These are phyloP conservation scores for Potorous gilbertii DNA, from an alignment of 2,797 vertebrate genomes.

Conservation along the genomic window DNA sequence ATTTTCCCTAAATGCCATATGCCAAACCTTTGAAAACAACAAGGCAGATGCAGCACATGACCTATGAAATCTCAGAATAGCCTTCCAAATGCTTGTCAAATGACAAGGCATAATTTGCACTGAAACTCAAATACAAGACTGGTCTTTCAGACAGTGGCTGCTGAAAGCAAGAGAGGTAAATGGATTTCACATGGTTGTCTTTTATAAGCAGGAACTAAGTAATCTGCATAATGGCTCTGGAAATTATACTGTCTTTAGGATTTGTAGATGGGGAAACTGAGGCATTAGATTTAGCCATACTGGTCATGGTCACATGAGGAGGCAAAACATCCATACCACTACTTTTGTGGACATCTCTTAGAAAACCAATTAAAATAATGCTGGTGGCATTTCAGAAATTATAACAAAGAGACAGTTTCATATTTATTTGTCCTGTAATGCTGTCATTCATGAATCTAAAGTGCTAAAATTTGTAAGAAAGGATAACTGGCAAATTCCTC, in stretches of 20 bases:
- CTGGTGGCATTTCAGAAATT: background rate
- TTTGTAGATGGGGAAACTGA: background rate
- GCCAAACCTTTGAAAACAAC: constrained; percentile 18
- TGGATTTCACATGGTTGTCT: background rate
- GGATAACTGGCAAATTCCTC: background rate
- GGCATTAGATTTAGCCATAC: constrained; percentile 6
- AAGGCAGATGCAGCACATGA: background rate
- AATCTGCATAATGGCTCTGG: background rate
- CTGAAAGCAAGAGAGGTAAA: background rate
- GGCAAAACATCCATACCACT: background rate
- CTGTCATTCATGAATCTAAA: background rate
- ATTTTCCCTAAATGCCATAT: constrained; percentile 40
- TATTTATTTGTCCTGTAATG: background rate
- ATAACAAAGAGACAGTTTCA: constrained; percentile 1
- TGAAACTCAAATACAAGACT: background rate
- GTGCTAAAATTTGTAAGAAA: background rate
- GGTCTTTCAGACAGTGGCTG: background rate
- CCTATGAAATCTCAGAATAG: background rate
- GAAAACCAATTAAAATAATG: background rate
- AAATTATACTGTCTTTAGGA: background rate
- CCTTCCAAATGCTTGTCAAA: constrained; percentile 12
- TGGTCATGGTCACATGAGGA: background rate
- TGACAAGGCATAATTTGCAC: background rate
- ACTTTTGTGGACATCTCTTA: background rate
- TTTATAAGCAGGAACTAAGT: background rate